These are phyloP conservation scores for Phrynocephalus vlangalii DNA, from an alignment of 2,797 vertebrate genomes.

Conservation along the genomic window DNA sequence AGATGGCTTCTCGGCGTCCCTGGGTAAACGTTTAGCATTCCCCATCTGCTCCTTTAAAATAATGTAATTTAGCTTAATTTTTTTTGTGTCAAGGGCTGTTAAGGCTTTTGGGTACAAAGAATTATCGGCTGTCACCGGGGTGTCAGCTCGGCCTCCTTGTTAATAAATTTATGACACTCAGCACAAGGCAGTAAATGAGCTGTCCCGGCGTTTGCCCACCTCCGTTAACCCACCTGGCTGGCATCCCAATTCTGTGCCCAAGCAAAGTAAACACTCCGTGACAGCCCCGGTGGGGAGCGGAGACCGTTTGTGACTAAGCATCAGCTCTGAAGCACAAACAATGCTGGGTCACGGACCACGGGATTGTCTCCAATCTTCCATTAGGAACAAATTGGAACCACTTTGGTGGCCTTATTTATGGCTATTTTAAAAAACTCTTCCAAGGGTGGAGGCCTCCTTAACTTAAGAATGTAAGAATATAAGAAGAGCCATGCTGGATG, in stretches of 20 bases:
- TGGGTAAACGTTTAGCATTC: slow-evolving; percentile 50
- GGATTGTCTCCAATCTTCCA: neutral
- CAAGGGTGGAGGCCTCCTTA: neutral
- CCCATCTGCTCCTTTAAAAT: slow-evolving; percentile 68
- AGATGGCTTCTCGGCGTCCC: slow-evolving; percentile 21
- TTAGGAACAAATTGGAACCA: neutral
- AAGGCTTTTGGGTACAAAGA: slow-evolving; percentile 58
- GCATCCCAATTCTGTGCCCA: neutral
- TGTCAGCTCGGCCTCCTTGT: slow-evolving; percentile 58
- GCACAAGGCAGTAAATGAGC: slow-evolving; percentile 51
- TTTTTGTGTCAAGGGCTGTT: slow-evolving; percentile 61
- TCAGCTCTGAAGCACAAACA: slow-evolving; percentile 28
- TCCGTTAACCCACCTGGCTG: slow-evolving; percentile 32
- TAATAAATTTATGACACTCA: slow-evolving; percentile 59
- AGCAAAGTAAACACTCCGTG: neutral
- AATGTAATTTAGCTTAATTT: slow-evolving; percentile 70
- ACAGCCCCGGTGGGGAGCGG: slow-evolving; percentile 39
- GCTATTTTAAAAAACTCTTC: slow-evolving; percentile 17
- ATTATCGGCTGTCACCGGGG: slow-evolving; percentile 64
- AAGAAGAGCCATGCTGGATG: no score
- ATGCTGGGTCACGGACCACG: neutral
- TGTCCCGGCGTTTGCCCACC: neutral
- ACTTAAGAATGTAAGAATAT: no score
- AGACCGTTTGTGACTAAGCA: slow-evolving; percentile 4
- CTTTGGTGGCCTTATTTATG: neutral